These are phyloP conservation scores for Drosophila mayaguana DNA, from an alignment of 2,888 invertebrate genomes.

Conservation along the genomic window DNA sequence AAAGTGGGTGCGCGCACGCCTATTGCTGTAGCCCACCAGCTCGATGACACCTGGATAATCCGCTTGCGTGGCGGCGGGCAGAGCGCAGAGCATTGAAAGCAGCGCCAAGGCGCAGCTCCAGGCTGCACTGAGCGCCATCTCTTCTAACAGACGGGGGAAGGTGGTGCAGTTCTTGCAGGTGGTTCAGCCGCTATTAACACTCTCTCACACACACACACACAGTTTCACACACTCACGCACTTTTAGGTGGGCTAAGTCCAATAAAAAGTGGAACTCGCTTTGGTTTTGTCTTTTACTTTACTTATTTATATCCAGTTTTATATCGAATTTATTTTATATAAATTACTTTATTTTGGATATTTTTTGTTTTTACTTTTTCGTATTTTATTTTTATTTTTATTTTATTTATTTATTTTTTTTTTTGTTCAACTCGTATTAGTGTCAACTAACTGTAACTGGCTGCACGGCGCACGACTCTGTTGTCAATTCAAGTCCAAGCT, in stretches of 20 bases:
- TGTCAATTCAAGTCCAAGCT: slow-evolving; percentile 31
- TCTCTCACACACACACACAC: slow-evolving; percentile 27
- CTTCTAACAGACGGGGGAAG: slow-evolving; percentile 1
- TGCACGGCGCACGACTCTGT: slow-evolving; percentile 29
- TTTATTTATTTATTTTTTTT: slow-evolving; percentile 22
- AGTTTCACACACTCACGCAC: slow-evolving; percentile 23
- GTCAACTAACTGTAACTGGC: slow-evolving; percentile 82
- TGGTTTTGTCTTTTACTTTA: slow-evolving; percentile 25
- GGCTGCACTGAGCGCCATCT: slow-evolving; percentile 67
- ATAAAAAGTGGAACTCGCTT: slow-evolving; percentile 28
- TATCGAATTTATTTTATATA: slow-evolving; percentile 6
- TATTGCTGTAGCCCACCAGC: slow-evolving; percentile 83
- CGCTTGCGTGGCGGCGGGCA: slow-evolving; percentile 43
- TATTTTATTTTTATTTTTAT: slow-evolving; percentile 29
- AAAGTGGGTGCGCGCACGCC: slow-evolving; percentile 83
- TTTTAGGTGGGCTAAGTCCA: slow-evolving; percentile 14
- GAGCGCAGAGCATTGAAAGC: slow-evolving; percentile 33
- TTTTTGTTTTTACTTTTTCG: slow-evolving; percentile 12
- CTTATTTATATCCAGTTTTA: slow-evolving; percentile 25
- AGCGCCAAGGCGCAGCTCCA: slow-evolving; percentile 60
- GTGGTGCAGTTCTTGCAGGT: slow-evolving; percentile 7
- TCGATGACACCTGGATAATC: slow-evolving; percentile 85
- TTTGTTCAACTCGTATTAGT: slow-evolving; percentile 67
- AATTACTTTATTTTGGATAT: slow-evolving; percentile 22
- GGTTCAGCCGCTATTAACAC: slow-evolving; percentile 25